These are phyloP conservation scores for Diceros bicornis DNA, from an alignment of 2,797 vertebrate species.

Conservation along the genomic window DNA sequence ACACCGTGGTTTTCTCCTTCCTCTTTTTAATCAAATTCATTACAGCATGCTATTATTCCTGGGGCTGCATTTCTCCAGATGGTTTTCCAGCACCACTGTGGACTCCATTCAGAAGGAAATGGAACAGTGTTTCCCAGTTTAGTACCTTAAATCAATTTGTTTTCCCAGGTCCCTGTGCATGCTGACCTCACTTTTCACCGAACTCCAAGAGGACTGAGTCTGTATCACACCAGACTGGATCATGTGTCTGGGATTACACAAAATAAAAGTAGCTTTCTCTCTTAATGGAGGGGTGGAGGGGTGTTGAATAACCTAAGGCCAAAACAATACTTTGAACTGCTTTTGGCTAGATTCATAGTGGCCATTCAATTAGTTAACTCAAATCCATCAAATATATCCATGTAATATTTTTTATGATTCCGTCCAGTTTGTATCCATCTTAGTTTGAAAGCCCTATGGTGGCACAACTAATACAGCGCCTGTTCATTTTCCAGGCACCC, in stretches of 20 bases:
- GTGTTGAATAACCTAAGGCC: neutral
- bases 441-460: neutral
- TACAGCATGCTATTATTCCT: slow-evolving; percentile 52
- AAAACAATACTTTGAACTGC: slow-evolving; percentile 1
- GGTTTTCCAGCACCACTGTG: slow-evolving; percentile 58
- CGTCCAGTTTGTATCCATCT: neutral
- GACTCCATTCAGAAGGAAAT: slow-evolving; percentile 71
- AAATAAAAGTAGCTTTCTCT: slow-evolving; percentile 54
- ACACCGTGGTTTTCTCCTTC: slow-evolving; percentile 56
- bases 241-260: neutral
- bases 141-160: slow-evolving; percentile 49
- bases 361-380: neutral
- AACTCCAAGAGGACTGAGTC: neutral
- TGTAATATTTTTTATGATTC: neutral
- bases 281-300: accelerated
- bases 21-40: slow-evolving; percentile 81
- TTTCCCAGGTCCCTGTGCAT: slow-evolving; percentile 64
- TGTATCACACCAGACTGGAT: neutral
- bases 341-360: neutral
- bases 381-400: neutral
- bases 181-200: slow-evolving; percentile 71
- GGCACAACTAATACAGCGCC: neutral
- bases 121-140: slow-evolving; percentile 57
- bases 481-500: neutral
- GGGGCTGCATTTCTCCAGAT: slow-evolving; percentile 76